Percentiles rank a stretch among this genome's conserved stretches.
phyloP scores from a whole-genome alignment of 2,113 vertebrate species.

The Bolborhynchus lineola region DNA sequence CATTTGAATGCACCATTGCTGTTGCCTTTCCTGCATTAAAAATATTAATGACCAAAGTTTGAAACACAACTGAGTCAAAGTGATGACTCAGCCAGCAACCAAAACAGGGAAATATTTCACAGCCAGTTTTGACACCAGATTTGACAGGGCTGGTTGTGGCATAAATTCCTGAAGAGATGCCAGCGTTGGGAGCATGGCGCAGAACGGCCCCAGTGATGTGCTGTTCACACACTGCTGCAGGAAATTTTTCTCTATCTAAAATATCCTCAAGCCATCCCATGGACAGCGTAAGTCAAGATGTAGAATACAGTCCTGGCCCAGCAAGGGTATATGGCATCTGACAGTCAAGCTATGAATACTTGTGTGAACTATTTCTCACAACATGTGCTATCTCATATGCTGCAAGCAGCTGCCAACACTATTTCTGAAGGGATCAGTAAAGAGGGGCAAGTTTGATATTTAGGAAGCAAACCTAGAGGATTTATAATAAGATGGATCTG shows the following conservation, averaged over 20 bases:
- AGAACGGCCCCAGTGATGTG: fast-evolving
- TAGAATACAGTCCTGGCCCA: neutral
- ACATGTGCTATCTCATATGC: neutral
- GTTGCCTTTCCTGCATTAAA: neutral
- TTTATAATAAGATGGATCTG: neutral
- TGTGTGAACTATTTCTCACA: neutral
- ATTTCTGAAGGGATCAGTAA: neutral
- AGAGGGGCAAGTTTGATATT: neutral
- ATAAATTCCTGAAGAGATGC: neutral
- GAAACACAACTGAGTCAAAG: neutral
- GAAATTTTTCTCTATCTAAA: neutral
- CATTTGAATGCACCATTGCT: neutral
- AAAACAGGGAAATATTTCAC: neutral
- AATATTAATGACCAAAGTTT: neutral
- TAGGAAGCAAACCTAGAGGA: neutral
- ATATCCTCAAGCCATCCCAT: neutral
- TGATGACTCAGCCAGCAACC: neutral
- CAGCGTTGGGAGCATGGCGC: neutral
- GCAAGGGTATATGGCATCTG: neutral
- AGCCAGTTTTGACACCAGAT: neutral
- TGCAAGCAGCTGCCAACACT: neutral
- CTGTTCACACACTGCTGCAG: neutral
- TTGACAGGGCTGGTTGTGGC: neutral
- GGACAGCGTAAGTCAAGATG: neutral
- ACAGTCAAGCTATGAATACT: neutral